phyloP scores from a whole-genome alignment of 2,113 vertebrate species.

The Plestiodon gilberti region DNA sequence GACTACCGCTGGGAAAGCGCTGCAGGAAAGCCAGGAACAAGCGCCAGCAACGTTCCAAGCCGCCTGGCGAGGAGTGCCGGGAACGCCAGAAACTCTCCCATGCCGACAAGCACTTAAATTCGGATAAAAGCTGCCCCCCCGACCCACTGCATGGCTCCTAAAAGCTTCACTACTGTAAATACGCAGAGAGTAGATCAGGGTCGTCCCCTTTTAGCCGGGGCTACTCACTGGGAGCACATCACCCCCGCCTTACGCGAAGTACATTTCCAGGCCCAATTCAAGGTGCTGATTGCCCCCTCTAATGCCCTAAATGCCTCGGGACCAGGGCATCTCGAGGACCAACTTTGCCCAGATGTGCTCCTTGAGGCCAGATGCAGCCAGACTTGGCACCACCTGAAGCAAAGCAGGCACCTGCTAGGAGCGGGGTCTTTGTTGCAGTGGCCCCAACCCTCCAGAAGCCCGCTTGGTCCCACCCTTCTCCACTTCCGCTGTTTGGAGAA shows the following conservation, averaged over 20 bases:
- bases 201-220: background rate
- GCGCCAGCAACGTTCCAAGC: background rate
- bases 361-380: too few relatives aligned
- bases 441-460: too few relatives aligned
- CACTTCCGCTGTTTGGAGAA: too few relatives aligned
- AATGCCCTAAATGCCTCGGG: background rate
- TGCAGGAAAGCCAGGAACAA: background rate
- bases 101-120: background rate
- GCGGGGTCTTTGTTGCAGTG: background rate
- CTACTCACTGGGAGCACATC: too few relatives aligned
- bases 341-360: background rate
- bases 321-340: background rate
- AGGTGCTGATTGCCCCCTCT: background rate
- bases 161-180: background rate
- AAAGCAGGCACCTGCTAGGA: background rate
- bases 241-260: too few relatives aligned
- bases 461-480: too few relatives aligned
- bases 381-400: background rate
- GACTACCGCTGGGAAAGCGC: background rate
- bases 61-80: background rate
- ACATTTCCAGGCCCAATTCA: background rate
- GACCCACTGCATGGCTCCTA: background rate
- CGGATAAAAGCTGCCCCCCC: background rate
- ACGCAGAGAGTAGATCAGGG: background rate
- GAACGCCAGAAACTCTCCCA: background rate